A percentile compares a stretch with the other conserved stretches of the same genome.
These are phyloP conservation scores for Cebus imitator DNA, from an alignment of 2,113 vertebrate species.

Conservation along the genomic window DNA sequence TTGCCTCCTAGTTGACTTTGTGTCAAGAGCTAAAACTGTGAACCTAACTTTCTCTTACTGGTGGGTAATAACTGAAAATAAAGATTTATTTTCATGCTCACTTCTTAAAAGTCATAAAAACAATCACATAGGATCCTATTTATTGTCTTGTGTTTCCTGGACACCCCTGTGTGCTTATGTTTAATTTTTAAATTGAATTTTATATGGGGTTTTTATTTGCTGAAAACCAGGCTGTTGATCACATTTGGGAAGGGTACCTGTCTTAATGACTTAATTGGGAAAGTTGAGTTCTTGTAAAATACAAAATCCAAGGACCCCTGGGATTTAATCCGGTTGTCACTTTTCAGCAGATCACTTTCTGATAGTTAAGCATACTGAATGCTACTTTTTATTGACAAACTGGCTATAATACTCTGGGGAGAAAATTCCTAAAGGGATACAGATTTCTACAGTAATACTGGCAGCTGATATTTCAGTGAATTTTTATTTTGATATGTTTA, in stretches of 20 bases:
- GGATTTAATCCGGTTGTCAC: neutral
- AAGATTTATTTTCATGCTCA: slow-evolving; percentile 90
- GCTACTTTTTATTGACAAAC: neutral
- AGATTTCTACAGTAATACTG: neutral
- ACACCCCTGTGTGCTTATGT: neutral
- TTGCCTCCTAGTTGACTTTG: slow-evolving; percentile 81
- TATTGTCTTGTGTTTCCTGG: slow-evolving; percentile 15
- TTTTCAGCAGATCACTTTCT: neutral
- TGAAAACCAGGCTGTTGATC: neutral
- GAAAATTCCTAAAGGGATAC: neutral
- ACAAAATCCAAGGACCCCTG: neutral
- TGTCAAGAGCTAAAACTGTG: slow-evolving; percentile 85
- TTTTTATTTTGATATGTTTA: slow-evolving; percentile 16
- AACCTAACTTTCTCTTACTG: slow-evolving; percentile 78
- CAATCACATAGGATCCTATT: slow-evolving; percentile 59
- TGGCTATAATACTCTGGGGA: neutral
- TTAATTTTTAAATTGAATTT: neutral
- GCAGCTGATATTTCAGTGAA: neutral
- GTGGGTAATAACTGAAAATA: slow-evolving; percentile 86
- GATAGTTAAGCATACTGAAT: slow-evolving; percentile 38
- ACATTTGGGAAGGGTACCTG: neutral
- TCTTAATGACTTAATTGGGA: neutral
- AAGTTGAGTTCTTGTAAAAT: neutral
- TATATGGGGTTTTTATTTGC: neutral
- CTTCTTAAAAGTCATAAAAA: slow-evolving; percentile 79